Conservation (phyloP, 2,888 invertebrate species). For the Coenonympha arcania region DNA sequence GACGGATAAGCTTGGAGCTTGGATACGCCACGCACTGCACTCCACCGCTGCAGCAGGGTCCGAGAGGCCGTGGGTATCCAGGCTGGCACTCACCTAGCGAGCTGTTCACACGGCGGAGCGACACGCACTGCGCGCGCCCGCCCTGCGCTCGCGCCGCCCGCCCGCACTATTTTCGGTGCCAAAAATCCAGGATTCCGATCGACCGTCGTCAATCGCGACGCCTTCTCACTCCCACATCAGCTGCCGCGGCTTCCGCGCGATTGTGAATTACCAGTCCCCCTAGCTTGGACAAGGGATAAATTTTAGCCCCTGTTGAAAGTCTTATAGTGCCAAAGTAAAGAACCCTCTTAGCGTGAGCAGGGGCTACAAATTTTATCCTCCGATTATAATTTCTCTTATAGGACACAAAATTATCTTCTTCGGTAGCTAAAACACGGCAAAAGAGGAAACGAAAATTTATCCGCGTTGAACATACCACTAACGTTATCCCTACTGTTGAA, state of each 20-base stretch:
- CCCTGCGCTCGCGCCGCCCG: constrained; percentile 54
- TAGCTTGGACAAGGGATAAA: too few relatives aligned
- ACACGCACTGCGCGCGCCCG: constrained; percentile 69
- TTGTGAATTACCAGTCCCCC: too few relatives aligned
- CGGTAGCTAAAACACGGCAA: too few relatives aligned
- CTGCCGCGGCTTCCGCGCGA: constrained; percentile 23
- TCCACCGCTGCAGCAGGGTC: constrained; percentile 27
- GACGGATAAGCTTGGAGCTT: constrained; percentile 59
- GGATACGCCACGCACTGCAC: constrained; percentile 43
- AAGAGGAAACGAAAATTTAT: too few relatives aligned
- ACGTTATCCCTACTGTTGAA: too few relatives aligned
- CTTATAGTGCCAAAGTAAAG: too few relatives aligned
- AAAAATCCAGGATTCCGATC: constrained; percentile 70
- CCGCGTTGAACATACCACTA: too few relatives aligned
- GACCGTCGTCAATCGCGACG: constrained; percentile 50
- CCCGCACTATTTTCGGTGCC: constrained; percentile 73
- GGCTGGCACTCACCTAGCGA: constrained; percentile 64
- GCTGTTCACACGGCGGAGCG: constrained; percentile 74
- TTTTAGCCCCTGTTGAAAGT: too few relatives aligned
- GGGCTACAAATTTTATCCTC: too few relatives aligned
- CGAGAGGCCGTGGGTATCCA: constrained; percentile 30
- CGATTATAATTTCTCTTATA: too few relatives aligned
- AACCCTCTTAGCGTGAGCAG: too few relatives aligned
- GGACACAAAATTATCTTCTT: too few relatives aligned
- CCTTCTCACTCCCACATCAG: constrained; percentile 48